A percentile compares a stretch with the other conserved stretches of the same genome.
phyloP scores from a whole-genome alignment of 2,888 invertebrate species.

The Leistus spinibarbis region DNA sequence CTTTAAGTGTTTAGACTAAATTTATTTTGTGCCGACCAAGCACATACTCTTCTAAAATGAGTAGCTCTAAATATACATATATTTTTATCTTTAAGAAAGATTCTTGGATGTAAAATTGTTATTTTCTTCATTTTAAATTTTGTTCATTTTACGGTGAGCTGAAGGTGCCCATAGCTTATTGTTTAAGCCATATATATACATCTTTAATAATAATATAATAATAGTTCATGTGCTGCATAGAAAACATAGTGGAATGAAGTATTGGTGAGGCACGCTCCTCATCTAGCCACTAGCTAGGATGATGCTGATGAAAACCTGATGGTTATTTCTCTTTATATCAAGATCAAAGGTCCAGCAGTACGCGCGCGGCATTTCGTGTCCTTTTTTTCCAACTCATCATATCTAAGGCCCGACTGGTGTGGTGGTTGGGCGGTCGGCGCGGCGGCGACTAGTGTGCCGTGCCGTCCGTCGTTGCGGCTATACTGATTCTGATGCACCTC shows the following conservation, averaged over 20 bases:
- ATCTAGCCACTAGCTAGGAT: slow-evolving; percentile 11
- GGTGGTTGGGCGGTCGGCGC: slow-evolving; percentile 11
- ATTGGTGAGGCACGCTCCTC: not conserved
- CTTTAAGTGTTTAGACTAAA: no score
- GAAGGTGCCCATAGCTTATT: no score
- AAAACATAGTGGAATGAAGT: not conserved
- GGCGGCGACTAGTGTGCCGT: slow-evolving; percentile 9
- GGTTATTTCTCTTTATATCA: slow-evolving; percentile 45
- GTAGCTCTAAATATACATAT: no score
- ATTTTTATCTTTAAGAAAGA: no score
- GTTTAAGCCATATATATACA: no score
- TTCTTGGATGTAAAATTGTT: no score
- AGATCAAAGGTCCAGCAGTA: slow-evolving; percentile 43
- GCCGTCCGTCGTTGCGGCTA: not conserved
- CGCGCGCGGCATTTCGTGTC: slow-evolving; percentile 20
- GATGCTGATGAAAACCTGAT: slow-evolving; percentile 42
- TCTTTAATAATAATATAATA: no score
- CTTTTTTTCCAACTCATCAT: slow-evolving; percentile 37
- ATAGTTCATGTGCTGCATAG: no score
- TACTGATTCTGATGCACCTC: not conserved
- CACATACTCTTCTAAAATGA: no score
- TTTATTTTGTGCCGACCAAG: no score
- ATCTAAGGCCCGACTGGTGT: slow-evolving; percentile 30
- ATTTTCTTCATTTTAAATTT: no score
- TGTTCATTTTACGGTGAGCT: no score